Conservation (phyloP, 2,888 invertebrate species). For the Tridacna crocea region DNA sequence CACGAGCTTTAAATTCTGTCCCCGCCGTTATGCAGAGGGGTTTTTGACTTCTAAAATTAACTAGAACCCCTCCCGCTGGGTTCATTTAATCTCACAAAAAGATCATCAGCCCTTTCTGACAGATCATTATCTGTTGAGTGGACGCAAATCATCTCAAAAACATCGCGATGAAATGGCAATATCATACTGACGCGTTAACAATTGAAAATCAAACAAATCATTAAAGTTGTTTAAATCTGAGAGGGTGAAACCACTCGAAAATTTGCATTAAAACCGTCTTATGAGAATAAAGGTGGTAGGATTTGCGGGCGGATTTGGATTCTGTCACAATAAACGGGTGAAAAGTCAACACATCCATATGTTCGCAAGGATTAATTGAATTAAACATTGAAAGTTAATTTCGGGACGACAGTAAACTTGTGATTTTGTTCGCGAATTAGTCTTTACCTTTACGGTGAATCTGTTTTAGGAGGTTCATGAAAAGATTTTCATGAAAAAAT, state of each 20-base stretch:
- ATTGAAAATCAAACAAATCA: slow-evolving; percentile 60
- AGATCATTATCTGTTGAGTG: slow-evolving; percentile 52
- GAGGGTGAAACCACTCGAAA: slow-evolving; percentile 38
- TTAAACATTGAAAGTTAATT: slow-evolving; percentile 52
- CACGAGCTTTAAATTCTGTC: background rate
- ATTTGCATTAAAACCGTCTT: slow-evolving; percentile 19
- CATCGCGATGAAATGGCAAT: slow-evolving; percentile 36
- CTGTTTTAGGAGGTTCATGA: too few relatives aligned
- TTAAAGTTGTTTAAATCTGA: slow-evolving; percentile 54
- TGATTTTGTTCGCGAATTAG: too few relatives aligned
- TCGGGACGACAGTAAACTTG: background rate
- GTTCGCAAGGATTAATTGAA: slow-evolving; percentile 45
- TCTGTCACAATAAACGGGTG: slow-evolving; percentile 23
- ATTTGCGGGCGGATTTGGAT: slow-evolving; percentile 16
- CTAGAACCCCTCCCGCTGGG: slow-evolving; percentile 41
- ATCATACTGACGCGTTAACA: slow-evolving; percentile 29
- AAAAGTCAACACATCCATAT: slow-evolving; percentile 62
- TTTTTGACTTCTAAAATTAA: slow-evolving; percentile 47
- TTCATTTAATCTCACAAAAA: slow-evolving; percentile 55
- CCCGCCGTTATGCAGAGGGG: background rate
- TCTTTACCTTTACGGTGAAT: too few relatives aligned
- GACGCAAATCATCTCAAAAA: slow-evolving; percentile 39
- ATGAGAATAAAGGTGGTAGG: slow-evolving; percentile 10
- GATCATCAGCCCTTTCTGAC: slow-evolving; percentile 4
- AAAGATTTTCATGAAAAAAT: too few relatives aligned